These are phyloP conservation scores for Cyphomyrmex costatus DNA, from an alignment of 1,140 invertebrate genomes.

Conservation along the genomic window DNA sequence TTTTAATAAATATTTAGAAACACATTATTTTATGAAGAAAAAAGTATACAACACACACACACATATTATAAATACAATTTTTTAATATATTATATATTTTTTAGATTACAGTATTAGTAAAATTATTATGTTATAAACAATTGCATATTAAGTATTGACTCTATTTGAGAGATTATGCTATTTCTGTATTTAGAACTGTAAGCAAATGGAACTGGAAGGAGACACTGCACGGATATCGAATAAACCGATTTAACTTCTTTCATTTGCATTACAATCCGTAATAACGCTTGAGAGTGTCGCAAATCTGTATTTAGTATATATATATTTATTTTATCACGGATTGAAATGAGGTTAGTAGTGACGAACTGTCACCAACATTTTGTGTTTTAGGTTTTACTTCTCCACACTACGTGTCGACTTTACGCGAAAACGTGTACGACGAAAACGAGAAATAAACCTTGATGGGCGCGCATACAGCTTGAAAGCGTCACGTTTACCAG, in stretches of 20 bases:
- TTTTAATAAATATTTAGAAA: slow-evolving; percentile 22
- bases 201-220: no score
- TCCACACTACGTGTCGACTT: slow-evolving; percentile 34
- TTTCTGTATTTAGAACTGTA: slow-evolving; percentile 27
- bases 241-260: no score
- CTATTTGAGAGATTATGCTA: background rate
- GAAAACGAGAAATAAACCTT: slow-evolving; percentile 53
- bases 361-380: background rate
- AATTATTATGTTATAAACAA: background rate
- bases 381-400: slow-evolving; percentile 24
- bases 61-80: background rate
- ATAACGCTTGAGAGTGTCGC: no score
- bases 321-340: background rate
- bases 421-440: background rate
- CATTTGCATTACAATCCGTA: no score
- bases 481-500: slow-evolving; percentile 58
- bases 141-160: background rate
- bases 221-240: no score
- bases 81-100: background rate
- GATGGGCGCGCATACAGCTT: slow-evolving; percentile 32
- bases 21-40: background rate
- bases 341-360: background rate
- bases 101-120: background rate
- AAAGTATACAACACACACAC: background rate
- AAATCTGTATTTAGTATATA: no score